A percentile compares a stretch with the other conserved stretches of the same genome.
phyloP scores from a whole-genome alignment of 1,140 invertebrate genomes.

The Chironomus tepperi region DNA sequence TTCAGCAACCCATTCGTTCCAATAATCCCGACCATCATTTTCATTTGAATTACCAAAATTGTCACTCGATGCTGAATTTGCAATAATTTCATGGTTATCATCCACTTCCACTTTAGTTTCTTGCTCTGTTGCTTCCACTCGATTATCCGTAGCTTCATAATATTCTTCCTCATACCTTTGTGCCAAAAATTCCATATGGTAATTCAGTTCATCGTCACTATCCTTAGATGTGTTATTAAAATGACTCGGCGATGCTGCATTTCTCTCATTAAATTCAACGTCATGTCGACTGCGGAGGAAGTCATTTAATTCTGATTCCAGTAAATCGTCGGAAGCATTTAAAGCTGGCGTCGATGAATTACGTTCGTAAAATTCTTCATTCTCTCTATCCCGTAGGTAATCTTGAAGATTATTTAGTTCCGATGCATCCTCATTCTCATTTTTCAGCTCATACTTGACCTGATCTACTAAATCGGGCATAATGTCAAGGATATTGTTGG shows the following conservation, averaged over 20 bases:
- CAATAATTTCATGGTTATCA: too few relatives aligned
- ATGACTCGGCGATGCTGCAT: neutral
- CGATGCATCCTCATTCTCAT: slow-evolving; percentile 24
- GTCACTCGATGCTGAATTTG: too few relatives aligned
- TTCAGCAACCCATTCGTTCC: too few relatives aligned
- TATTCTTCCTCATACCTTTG: neutral
- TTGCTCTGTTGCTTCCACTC: too few relatives aligned
- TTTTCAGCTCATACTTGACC: slow-evolving; percentile 34
- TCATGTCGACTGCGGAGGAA: neutral
- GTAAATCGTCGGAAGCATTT: neutral
- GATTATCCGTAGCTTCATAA: neutral
- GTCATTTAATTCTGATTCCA: neutral
- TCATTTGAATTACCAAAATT: too few relatives aligned
- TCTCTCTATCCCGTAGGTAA: neutral
- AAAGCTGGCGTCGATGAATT: neutral
- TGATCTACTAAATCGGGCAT: slow-evolving; percentile 39
- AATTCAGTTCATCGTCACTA: neutral
- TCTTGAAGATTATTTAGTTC: slow-evolving; percentile 27
- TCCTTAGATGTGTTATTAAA: neutral
- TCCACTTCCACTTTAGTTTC: too few relatives aligned
- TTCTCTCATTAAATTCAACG: slow-evolving; percentile 14
- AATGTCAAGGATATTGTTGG: slow-evolving; percentile 40
- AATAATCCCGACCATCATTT: too few relatives aligned
- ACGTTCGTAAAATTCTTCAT: slow-evolving; percentile 9
- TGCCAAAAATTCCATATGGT: neutral